Conservation (phyloP, 2,797 vertebrate species). For the Periparus ater region DNA sequence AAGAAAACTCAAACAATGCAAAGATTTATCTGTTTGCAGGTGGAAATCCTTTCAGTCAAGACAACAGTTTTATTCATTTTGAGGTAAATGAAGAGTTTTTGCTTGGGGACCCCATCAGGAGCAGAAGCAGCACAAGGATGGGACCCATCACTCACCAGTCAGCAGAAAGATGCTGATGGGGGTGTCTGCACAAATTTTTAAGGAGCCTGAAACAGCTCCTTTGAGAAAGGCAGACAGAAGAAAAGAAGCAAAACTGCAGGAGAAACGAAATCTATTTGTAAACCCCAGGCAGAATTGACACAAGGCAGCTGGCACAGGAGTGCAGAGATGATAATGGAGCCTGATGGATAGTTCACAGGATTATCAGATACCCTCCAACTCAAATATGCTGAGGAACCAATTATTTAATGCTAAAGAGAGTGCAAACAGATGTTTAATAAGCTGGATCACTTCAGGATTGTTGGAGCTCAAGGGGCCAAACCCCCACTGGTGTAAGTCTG, state of each 20-base stretch:
- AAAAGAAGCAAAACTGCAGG: neutral
- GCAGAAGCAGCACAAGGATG: neutral
- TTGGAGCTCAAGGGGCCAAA: neutral
- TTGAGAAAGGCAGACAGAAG: neutral
- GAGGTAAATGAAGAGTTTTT: constrained; percentile 57
- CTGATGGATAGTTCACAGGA: constrained; percentile 6
- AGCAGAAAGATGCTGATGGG: constrained; percentile 1
- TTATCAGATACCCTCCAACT: constrained; percentile 18
- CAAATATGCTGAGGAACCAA: constrained; percentile 33
- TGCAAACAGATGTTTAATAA: neutral
- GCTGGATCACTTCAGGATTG: neutral
- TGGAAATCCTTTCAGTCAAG: constrained; percentile 61
- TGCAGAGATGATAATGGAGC: neutral
- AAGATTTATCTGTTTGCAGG: constrained; percentile 54
- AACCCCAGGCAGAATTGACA: constrained; percentile 2
- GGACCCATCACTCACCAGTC: neutral
- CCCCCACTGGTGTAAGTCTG: neutral
- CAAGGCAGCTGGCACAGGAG: neutral
- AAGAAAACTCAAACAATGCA: constrained; percentile 47
- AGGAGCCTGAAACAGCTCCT: neutral
- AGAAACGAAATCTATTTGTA: neutral
- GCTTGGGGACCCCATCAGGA: neutral
- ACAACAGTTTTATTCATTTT: constrained; percentile 64
- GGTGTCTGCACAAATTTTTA: neutral
- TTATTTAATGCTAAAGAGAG: constrained; percentile 37